A percentile compares a stretch with the other conserved stretches of the same genome.
Conservation (phyloP, 2,888 invertebrate species). For the Amiota mariae region DNA sequence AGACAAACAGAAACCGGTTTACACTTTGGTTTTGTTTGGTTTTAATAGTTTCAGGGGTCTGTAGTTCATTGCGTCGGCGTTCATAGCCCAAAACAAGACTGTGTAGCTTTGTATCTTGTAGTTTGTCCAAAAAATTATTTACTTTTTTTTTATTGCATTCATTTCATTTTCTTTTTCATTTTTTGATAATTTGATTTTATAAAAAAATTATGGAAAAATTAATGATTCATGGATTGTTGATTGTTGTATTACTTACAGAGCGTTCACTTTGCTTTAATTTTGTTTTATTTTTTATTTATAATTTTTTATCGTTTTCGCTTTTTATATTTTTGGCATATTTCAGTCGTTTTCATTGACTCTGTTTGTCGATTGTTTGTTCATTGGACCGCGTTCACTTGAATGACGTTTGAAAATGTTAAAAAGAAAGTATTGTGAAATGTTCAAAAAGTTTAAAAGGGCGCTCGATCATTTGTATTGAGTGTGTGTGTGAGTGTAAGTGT, state of each 20-base stretch:
- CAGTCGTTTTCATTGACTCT: neutral
- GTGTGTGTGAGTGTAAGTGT: no score
- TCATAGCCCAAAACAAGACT: neutral
- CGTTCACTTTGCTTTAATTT: neutral
- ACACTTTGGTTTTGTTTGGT: neutral
- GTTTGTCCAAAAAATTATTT: no score
- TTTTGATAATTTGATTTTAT: constrained; percentile 15
- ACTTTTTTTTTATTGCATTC: no score
- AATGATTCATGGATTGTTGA: constrained; percentile 23
- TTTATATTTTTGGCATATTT: constrained; percentile 6
- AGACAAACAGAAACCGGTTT: neutral
- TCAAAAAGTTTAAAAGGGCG: no score
- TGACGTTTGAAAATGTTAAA: constrained; percentile 1
- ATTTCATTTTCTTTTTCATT: neutral
- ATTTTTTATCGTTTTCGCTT: constrained; percentile 5
- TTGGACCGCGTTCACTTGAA: neutral
- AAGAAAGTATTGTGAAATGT: constrained; percentile 17
- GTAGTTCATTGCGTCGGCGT: constrained; percentile 7
- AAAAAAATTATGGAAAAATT: constrained; percentile 18
- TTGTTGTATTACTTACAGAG: neutral
- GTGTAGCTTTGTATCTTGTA: no score
- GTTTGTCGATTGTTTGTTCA: neutral
- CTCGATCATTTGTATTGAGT: no score
- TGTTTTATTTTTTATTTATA: neutral
- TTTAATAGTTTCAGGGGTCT: neutral